Conservation (phyloP, 2,113 vertebrate genomes). For the Ochotona princeps region DNA sequence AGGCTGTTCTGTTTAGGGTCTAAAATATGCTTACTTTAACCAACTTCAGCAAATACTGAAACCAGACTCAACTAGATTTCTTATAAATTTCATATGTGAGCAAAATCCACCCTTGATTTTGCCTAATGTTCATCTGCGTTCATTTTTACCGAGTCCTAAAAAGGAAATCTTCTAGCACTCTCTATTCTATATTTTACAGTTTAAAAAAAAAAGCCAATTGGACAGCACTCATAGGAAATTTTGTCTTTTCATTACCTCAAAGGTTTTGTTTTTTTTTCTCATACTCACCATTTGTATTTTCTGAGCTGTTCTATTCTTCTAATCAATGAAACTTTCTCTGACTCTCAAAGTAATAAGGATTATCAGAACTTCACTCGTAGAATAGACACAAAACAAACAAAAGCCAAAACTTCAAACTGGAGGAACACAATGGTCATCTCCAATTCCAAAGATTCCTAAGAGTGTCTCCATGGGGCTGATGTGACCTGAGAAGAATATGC, state of each 20-base stretch:
- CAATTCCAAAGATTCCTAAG: not conserved
- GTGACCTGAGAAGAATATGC: not conserved
- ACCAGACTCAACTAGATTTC: slow-evolving; percentile 79
- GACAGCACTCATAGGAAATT: slow-evolving; percentile 61
- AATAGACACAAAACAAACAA: not conserved
- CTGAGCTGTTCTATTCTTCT: slow-evolving; percentile 36
- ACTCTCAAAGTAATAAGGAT: not conserved
- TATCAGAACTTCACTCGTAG: not conserved
- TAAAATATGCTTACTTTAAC: slow-evolving; percentile 83
- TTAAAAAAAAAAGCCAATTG: slow-evolving; percentile 62
- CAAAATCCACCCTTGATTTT: slow-evolving; percentile 76
- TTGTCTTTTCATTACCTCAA: slow-evolving; percentile 59
- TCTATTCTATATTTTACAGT: slow-evolving; percentile 73
- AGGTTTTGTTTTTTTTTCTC: slow-evolving; percentile 21
- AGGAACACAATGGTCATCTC: not conserved
- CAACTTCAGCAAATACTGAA: slow-evolving; percentile 82
- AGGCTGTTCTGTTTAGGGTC: slow-evolving; percentile 77
- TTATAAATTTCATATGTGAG: slow-evolving; percentile 77
- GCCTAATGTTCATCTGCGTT: slow-evolving; percentile 77
- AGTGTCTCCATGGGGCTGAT: not conserved
- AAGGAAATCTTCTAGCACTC: slow-evolving; percentile 71
- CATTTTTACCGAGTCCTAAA: slow-evolving; percentile 77
- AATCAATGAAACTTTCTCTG: not conserved
- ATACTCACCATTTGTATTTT: slow-evolving; percentile 43
- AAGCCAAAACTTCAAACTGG: not conserved